Conservation (phyloP, 2,797 vertebrate species). For the Phrynocephalus forsythii region DNA sequence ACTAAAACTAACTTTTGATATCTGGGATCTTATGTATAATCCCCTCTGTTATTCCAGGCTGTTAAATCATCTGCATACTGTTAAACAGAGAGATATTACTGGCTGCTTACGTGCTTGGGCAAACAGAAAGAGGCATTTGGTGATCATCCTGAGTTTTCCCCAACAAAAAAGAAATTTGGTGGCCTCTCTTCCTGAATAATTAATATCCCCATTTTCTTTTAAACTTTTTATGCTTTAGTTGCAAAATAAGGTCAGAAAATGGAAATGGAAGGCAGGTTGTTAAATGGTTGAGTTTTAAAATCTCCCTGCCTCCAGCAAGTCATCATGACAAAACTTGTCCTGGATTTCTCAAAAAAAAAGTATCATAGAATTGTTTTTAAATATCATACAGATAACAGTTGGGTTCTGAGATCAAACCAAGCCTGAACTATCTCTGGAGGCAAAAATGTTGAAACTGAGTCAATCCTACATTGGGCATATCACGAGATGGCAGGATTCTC, state of each 20-base stretch:
- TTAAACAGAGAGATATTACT: slow-evolving; percentile 65
- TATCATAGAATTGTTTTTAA: slow-evolving; percentile 14
- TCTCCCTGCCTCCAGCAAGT: too few relatives aligned
- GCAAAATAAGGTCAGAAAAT: slow-evolving; percentile 13
- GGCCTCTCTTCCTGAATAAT: background rate
- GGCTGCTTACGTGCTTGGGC: slow-evolving; percentile 42
- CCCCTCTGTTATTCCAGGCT: slow-evolving; percentile 50
- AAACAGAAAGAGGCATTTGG: slow-evolving; percentile 54
- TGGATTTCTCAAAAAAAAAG: slow-evolving; percentile 10
- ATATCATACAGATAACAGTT: background rate
- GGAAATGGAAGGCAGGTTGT: background rate
- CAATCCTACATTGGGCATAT: too few relatives aligned
- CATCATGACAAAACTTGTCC: background rate
- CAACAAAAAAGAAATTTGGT: slow-evolving; percentile 3
- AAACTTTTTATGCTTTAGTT: background rate
- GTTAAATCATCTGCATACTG: slow-evolving; percentile 58
- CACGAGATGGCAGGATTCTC: too few relatives aligned
- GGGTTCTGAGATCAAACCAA: background rate
- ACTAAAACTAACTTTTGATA: slow-evolving; percentile 81
- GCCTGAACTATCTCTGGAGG: too few relatives aligned
- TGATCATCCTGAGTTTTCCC: slow-evolving; percentile 32
- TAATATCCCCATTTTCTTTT: background rate
- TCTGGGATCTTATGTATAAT: slow-evolving; percentile 70
- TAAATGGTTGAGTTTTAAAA: too few relatives aligned
- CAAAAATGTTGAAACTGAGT: too few relatives aligned